Evolutionary conservation across 2,113 vertebrate species (phyloP).

Genomic region (Pionites leucogaster): DNA sequence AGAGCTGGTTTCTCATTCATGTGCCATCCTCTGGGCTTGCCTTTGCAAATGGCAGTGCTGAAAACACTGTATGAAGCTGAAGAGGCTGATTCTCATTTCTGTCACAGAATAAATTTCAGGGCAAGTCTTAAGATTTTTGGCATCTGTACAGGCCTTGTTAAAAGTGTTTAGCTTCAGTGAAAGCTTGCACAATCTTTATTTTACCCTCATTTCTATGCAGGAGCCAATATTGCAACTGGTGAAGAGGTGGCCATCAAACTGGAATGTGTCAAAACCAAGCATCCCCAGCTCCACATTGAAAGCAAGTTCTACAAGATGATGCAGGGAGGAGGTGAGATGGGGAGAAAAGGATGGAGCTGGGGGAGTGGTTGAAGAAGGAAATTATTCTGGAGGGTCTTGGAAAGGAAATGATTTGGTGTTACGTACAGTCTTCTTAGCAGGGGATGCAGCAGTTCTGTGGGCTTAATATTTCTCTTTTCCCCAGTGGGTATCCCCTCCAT

Average conservation of each 20-base stretch:
- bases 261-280: slow-evolving; percentile 98
- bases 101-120: background rate
- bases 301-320: slow-evolving; percentile 99
- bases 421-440: background rate
- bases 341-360: background rate
- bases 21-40: background rate
- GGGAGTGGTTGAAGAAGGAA: background rate
- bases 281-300: slow-evolving; percentile 96
- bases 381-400: background rate
- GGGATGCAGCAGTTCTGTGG: background rate
- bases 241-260: slow-evolving; percentile 98
- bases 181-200: background rate
- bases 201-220: slow-evolving; percentile 65
- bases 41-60: background rate
- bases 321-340: slow-evolving; percentile 92
- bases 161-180: background rate
- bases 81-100: background rate
- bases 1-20: background rate
- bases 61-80: background rate
- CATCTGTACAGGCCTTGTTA: background rate
- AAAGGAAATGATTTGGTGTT: background rate
- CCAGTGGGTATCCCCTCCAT: slow-evolving; percentile 96
- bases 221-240: slow-evolving; percentile 95
- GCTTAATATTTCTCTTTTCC: background rate
- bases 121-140: background rate